Evolutionary conservation across 2,113 vertebrate species (phyloP).

Genomic region (Regulus satrapa): DNA sequence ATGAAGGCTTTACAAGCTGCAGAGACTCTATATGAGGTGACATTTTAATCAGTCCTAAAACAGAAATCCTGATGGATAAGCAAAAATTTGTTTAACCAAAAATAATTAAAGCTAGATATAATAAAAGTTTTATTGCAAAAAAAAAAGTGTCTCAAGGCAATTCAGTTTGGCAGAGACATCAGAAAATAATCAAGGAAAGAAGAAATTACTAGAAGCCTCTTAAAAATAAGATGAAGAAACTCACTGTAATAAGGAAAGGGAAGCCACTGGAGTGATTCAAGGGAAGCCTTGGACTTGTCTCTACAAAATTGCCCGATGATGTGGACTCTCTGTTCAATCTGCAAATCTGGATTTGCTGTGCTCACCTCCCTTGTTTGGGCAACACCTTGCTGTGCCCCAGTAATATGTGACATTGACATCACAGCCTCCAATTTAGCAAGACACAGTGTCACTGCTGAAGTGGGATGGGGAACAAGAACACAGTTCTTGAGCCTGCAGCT

Average conservation of each 20-base stretch:
- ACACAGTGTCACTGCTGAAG: not conserved
- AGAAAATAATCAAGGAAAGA: not conserved
- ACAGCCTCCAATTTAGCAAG: not conserved
- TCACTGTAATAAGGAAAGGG: not conserved
- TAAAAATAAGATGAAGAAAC: not conserved
- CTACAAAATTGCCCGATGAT: not conserved
- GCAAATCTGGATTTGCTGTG: not conserved
- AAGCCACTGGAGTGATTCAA: not conserved
- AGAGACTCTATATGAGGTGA: not conserved
- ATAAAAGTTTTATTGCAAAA: not conserved
- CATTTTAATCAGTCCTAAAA: not conserved
- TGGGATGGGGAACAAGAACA: not conserved
- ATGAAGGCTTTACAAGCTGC: not conserved
- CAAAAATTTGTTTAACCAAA: not conserved
- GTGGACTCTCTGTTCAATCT: not conserved
- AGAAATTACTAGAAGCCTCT: not conserved
- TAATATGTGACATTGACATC: not conserved
- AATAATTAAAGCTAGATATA: not conserved
- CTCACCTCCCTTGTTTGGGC: not conserved
- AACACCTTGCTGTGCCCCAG: not conserved
- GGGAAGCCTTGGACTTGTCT: not conserved
- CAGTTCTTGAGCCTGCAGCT: not conserved
- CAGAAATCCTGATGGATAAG: not conserved
- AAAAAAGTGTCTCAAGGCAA: not conserved
- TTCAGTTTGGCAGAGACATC: not conserved